Percentiles rank a stretch among this genome's conserved stretches.
phyloP scores from a whole-genome alignment of 2,113 vertebrate genomes.

The Passer montanus region DNA sequence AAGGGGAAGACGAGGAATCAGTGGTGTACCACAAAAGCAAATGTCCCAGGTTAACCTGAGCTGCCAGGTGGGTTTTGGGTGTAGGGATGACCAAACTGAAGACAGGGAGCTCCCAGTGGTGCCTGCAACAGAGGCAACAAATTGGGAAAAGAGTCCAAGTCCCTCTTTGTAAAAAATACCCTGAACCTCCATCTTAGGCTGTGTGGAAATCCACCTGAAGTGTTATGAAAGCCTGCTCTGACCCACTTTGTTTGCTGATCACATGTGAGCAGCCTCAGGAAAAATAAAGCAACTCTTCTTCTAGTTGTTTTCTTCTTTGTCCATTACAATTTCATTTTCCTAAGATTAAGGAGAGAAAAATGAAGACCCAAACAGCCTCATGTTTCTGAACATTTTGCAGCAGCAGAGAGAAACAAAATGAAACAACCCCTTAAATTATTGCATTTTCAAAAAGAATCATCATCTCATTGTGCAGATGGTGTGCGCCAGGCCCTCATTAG shows the following conservation, averaged over 20 bases:
- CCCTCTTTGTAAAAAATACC: background rate
- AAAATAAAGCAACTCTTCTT: background rate
- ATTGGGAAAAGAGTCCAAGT: background rate
- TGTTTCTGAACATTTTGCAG: background rate
- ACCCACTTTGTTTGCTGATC: constrained; percentile 10
- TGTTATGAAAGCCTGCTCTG: background rate
- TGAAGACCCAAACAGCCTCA: background rate
- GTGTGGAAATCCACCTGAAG: background rate
- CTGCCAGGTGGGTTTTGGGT: background rate
- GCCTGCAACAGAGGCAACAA: background rate
- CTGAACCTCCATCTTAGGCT: background rate
- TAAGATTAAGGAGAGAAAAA: constrained; percentile 4
- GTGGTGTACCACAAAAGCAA: background rate
- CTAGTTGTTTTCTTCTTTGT: background rate
- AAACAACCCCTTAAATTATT: constrained; percentile 14
- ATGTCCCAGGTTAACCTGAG: background rate
- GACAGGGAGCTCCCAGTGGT: background rate
- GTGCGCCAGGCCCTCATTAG: background rate
- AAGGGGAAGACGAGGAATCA: rapidly evolving
- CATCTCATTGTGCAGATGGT: background rate
- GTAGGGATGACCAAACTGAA: background rate
- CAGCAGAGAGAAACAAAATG: constrained; percentile 1
- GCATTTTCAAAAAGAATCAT: constrained; percentile 47
- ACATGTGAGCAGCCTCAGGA: background rate
- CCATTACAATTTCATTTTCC: constrained; percentile 27